Percentiles rank a stretch among this genome's conserved stretches.
phyloP scores from a whole-genome alignment of 2,888 invertebrate species.

The Plagodis dolabraria region DNA sequence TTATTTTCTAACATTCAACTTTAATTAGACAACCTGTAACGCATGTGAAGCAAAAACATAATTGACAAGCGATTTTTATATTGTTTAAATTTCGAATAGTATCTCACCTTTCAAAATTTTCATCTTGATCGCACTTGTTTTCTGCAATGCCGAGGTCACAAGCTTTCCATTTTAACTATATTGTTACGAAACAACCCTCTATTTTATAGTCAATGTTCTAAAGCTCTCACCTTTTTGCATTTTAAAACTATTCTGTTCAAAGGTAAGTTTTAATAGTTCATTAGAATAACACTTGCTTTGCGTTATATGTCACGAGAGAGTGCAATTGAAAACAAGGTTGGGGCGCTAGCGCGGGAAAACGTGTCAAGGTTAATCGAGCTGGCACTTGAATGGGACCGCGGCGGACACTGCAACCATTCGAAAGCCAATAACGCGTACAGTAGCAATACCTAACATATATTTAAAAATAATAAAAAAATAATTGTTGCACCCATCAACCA shows the following conservation, averaged over 20 bases:
- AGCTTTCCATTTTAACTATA: slow-evolving; percentile 53
- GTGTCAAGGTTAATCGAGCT: slow-evolving; percentile 78
- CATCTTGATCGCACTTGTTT: slow-evolving; percentile 63
- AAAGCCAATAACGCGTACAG: slow-evolving; percentile 45
- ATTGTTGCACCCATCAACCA: slow-evolving; percentile 39
- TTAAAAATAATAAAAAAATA: slow-evolving; percentile 24
- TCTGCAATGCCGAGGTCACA: slow-evolving; percentile 52
- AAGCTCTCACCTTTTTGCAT: slow-evolving; percentile 17
- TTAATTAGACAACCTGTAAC: no score
- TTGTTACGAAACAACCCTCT: slow-evolving; percentile 18
- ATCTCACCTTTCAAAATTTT: slow-evolving; percentile 66
- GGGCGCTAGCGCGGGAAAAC: slow-evolving; percentile 77
- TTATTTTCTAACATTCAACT: no score
- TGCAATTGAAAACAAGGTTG: slow-evolving; percentile 78
- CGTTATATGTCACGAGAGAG: slow-evolving; percentile 76
- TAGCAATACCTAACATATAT: slow-evolving; percentile 43
- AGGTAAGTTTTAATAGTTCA: slow-evolving; percentile 23
- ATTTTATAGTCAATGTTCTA: slow-evolving; percentile 21
- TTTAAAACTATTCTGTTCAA: slow-evolving; percentile 1
- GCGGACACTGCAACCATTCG: slow-evolving; percentile 66
- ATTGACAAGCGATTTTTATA: no score
- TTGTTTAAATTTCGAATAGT: no score
- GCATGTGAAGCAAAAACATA: no score
- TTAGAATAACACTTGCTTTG: slow-evolving; percentile 63
- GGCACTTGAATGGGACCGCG: slow-evolving; percentile 66